Percentiles rank a stretch among this genome's conserved stretches.
phyloP scores from a whole-genome alignment of 2,113 vertebrate species.

The Sinocyclocheilus grahami region DNA sequence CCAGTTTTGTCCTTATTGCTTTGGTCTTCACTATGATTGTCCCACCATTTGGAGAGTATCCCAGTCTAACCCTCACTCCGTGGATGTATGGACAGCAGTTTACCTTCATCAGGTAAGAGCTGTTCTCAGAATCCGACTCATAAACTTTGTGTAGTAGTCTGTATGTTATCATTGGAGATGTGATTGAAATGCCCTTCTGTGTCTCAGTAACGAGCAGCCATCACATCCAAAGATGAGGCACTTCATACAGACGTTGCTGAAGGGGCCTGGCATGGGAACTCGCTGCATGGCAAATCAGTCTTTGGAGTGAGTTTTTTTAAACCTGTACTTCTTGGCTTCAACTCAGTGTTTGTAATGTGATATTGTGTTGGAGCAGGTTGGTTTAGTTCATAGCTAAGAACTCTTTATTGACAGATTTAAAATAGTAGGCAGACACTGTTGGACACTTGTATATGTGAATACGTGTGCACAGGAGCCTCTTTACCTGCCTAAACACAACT shows the following conservation, averaged over 20 bases:
- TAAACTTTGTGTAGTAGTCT: background rate
- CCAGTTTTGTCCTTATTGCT: conserved; percentile 88
- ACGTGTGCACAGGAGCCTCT: conserved; percentile 47
- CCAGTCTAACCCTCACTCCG: conserved; percentile 86
- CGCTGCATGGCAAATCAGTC: conserved; percentile 86
- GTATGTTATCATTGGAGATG: background rate
- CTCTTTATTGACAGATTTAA: too few relatives aligned
- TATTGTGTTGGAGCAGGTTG: too few relatives aligned
- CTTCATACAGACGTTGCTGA: conserved; percentile 81
- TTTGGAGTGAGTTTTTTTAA: conserved; percentile 77
- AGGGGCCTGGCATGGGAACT: conserved; percentile 88
- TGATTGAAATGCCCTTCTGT: conserved; percentile 13
- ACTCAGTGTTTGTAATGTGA: too few relatives aligned
- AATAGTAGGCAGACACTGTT: too few relatives aligned
- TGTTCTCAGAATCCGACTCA: background rate
- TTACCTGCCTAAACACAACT: conserved; percentile 78
- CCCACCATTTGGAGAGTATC: conserved; percentile 94
- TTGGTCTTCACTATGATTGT: conserved; percentile 87
- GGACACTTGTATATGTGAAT: background rate
- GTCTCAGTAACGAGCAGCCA: conserved; percentile 85
- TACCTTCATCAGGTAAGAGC: conserved; percentile 88
- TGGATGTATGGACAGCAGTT: conserved; percentile 95
- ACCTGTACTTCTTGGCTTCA: too few relatives aligned
- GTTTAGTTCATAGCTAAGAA: too few relatives aligned
- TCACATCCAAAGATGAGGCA: conserved; percentile 75